Conservation (phyloP, 2,888 invertebrate genomes). For the Agrochola circellaris region DNA sequence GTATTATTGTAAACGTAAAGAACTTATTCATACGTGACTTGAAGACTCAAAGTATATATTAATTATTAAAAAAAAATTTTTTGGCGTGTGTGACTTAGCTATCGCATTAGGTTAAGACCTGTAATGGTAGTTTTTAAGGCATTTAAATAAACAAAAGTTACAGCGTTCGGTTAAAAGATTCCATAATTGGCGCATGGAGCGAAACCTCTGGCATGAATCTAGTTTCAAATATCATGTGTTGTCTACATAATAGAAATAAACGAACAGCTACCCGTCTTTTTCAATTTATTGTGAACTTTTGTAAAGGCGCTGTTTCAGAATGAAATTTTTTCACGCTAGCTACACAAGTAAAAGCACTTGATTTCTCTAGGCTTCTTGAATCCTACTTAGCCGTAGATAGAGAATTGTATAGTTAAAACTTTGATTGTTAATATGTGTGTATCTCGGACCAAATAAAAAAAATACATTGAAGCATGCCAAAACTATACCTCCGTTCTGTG, state of each 20-base stretch:
- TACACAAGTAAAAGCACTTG: not conserved
- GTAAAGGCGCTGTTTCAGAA: constrained; percentile 9
- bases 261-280: not conserved
- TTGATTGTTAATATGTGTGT: too few relatives aligned
- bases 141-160: too few relatives aligned
- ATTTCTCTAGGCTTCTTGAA: constrained; percentile 1
- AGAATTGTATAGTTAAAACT: not conserved
- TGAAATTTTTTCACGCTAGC: not conserved
- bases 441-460: too few relatives aligned
- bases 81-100: too few relatives aligned
- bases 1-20: too few relatives aligned
- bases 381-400: not conserved
- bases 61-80: too few relatives aligned
- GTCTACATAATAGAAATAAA: constrained; percentile 27
- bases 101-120: too few relatives aligned
- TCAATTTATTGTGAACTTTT: constrained; percentile 24
- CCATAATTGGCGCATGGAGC: not conserved
- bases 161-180: not conserved
- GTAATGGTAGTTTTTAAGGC: too few relatives aligned
- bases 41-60: too few relatives aligned
- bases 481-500: too few relatives aligned
- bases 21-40: not conserved
- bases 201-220: not conserved
- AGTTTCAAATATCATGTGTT: not conserved
- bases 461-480: too few relatives aligned